Percentiles rank a stretch among this genome's conserved stretches.
These are phyloP conservation scores for Lymantria dispar DNA, from an alignment of 2,888 invertebrate genomes.

Conservation along the genomic window DNA sequence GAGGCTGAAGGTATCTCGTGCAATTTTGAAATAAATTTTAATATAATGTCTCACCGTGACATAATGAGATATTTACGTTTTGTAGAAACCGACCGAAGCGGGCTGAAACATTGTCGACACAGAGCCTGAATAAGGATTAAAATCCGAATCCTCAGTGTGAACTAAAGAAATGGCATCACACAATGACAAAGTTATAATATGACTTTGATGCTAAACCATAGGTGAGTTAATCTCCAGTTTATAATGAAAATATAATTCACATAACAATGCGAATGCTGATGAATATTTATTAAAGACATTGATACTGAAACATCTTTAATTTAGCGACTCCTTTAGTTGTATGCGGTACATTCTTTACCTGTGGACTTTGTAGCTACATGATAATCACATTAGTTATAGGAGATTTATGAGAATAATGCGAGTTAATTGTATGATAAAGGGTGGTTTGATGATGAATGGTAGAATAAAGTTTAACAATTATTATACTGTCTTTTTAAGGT, in stretches of 20 bases:
- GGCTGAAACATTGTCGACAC: constrained; percentile 54
- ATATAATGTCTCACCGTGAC: constrained; percentile 52
- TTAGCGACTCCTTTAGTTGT: constrained; percentile 23
- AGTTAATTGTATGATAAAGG: too few relatives aligned
- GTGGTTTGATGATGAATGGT: too few relatives aligned
- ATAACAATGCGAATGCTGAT: constrained; percentile 47
- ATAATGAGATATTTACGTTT: constrained; percentile 71
- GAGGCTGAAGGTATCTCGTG: not conserved
- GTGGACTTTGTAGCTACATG: constrained; percentile 58
- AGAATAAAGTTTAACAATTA: too few relatives aligned
- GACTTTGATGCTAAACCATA: constrained; percentile 46
- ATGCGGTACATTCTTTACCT: constrained; percentile 7
- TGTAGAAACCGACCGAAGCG: constrained; percentile 70
- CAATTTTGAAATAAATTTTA: constrained; percentile 1
- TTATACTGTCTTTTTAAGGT: too few relatives aligned
- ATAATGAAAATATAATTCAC: constrained; percentile 15
- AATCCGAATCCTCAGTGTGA: constrained; percentile 34
- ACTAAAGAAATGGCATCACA: constrained; percentile 43
- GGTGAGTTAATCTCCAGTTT: constrained; percentile 57
- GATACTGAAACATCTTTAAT: constrained; percentile 30
- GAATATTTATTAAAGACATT: constrained; percentile 8
- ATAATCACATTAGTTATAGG: not conserved
- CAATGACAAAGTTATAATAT: constrained; percentile 42
- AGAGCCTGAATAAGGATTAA: constrained; percentile 39
- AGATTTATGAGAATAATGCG: not conserved